Percentiles rank a stretch among this genome's conserved stretches.
These are phyloP conservation scores for Helogale parvula DNA, from an alignment of 2,113 vertebrate genomes.

Conservation along the genomic window DNA sequence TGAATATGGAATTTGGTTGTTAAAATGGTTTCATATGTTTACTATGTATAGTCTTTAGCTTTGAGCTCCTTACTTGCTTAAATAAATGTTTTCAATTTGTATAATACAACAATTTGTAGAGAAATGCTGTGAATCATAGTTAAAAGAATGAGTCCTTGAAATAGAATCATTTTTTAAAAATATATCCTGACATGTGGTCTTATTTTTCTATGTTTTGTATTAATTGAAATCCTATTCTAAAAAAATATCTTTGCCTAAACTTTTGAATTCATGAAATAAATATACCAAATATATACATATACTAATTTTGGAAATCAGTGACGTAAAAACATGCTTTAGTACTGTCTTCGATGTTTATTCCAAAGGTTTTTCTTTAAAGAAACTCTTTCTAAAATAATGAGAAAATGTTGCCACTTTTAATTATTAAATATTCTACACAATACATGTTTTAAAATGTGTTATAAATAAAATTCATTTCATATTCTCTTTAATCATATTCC, in stretches of 20 bases:
- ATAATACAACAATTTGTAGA: constrained; percentile 84
- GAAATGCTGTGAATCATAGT: constrained; percentile 83
- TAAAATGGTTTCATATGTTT: constrained; percentile 84
- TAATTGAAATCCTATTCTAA: constrained; percentile 83
- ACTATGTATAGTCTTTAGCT: constrained; percentile 80
- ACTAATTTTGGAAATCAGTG: constrained; percentile 71
- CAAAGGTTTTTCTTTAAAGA: constrained; percentile 53
- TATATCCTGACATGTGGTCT: constrained; percentile 84
- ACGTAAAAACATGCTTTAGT: constrained; percentile 64
- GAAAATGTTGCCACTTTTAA: constrained; percentile 61
- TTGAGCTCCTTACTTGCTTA: constrained; percentile 82
- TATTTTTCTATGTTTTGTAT: constrained; percentile 80
- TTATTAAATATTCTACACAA: constrained; percentile 55
- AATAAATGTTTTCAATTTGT: constrained; percentile 87
- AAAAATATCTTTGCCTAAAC: constrained; percentile 75
- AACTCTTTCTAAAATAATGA: constrained; percentile 49
- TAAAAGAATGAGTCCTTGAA: constrained; percentile 85
- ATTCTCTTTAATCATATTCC: constrained; percentile 49
- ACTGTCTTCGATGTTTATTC: constrained; percentile 50
- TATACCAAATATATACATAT: constrained; percentile 71
- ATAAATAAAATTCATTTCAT: constrained; percentile 52
- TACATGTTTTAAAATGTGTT: constrained; percentile 44
- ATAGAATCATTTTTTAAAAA: constrained; percentile 84
- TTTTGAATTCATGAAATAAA: constrained; percentile 76
- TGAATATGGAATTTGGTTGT: constrained; percentile 82